Percentiles rank a stretch among this genome's conserved stretches.
Evolutionary conservation across 2,797 vertebrate species (phyloP).

Genomic region (Esox masquinongy): DNA sequence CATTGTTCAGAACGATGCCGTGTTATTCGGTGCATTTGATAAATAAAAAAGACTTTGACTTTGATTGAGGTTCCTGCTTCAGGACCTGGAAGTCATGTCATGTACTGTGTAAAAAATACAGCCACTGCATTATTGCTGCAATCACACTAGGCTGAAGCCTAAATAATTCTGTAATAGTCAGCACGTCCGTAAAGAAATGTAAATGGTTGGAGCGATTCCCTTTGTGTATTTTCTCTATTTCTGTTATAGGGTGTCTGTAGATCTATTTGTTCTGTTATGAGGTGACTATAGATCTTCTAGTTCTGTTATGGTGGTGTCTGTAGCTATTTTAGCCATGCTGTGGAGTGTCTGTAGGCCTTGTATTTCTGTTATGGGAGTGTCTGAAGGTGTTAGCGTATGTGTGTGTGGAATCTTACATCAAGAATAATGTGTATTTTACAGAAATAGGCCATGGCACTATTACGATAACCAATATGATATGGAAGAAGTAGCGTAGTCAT

Average conservation of each 20-base stretch:
- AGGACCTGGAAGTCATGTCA: no score
- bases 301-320: constrained; percentile 27
- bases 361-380: constrained; percentile 23
- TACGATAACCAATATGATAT: not conserved
- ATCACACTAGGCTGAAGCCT: no score
- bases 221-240: not conserved
- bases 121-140: no score
- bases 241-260: not conserved
- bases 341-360: not conserved
- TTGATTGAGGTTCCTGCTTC: no score
- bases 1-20: no score
- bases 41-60: no score
- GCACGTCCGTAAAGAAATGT: no score
- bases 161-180: no score
- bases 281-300: not conserved
- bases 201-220: no score
- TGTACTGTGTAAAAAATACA: no score
- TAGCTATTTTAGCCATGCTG: not conserved
- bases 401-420: not conserved
- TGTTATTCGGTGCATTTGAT: no score
- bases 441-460: not conserved
- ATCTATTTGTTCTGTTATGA: not conserved
- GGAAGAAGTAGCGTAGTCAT: constrained; percentile 15
- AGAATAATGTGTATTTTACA: not conserved
- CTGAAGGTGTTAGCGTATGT: not conserved